Percentiles rank a stretch among this genome's conserved stretches.
Evolutionary conservation across 1,140 invertebrate genomes (phyloP).

Genomic region (Chironomus striatipennis): DNA sequence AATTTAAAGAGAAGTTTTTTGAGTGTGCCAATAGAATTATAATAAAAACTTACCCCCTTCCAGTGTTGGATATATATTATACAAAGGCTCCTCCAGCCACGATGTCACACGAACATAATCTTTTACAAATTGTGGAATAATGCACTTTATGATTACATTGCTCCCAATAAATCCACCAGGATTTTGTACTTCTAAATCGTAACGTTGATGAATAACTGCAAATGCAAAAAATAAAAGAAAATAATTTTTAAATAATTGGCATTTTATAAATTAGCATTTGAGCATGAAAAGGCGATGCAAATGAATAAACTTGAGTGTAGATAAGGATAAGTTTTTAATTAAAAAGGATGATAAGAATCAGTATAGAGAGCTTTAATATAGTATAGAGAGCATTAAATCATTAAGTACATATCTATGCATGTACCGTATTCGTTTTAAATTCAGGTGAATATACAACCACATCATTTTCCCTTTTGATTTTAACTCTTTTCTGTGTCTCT

Average conservation of each 20-base stretch:
- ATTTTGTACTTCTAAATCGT: slow-evolving; percentile 63
- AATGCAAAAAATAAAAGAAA: slow-evolving; percentile 32
- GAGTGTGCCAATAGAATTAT: not conserved
- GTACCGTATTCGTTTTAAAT: not conserved
- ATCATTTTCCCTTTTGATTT: slow-evolving; percentile 5
- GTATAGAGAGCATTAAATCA: not conserved
- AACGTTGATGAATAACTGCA: slow-evolving; percentile 68
- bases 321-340: slow-evolving; percentile 17
- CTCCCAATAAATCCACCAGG: slow-evolving; percentile 60
- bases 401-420: not conserved
- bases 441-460: slow-evolving; percentile 2
- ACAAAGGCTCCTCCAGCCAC: slow-evolving; percentile 67
- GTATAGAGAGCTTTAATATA: not conserved
- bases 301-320: slow-evolving; percentile 17
- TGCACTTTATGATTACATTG: slow-evolving; percentile 71
- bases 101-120: slow-evolving; percentile 72
- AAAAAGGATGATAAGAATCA: not conserved
- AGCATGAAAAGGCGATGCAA: slow-evolving; percentile 26
- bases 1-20: no score
- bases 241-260: no score
- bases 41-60: slow-evolving; percentile 26
- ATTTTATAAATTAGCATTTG: slow-evolving; percentile 25
- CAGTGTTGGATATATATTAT: slow-evolving; percentile 33
- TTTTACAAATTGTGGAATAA: slow-evolving; percentile 67
- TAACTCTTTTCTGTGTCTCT: not conserved